A percentile compares a stretch with the other conserved stretches of the same genome.
These are phyloP conservation scores for Polypterus bichir DNA, from an alignment of 2,113 vertebrate species.

Conservation along the genomic window DNA sequence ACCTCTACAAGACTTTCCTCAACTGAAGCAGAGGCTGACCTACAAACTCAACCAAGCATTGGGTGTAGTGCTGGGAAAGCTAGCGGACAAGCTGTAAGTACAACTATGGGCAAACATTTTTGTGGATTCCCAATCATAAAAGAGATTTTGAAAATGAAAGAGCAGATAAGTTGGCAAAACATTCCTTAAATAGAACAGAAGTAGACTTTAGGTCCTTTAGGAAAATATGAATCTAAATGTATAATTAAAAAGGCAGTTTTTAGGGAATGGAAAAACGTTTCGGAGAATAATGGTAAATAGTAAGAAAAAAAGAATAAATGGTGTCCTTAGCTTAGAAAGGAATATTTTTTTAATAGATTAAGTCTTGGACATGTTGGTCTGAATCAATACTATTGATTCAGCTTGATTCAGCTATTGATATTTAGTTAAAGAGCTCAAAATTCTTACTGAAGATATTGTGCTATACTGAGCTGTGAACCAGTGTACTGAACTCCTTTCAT, in stretches of 20 bases:
- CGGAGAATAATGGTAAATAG: not conserved
- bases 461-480: too few relatives aligned
- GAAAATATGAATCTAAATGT: slow-evolving; percentile 20
- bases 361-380: too few relatives aligned
- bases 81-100: slow-evolving; percentile 59
- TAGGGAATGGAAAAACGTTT: slow-evolving; percentile 16
- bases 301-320: not conserved
- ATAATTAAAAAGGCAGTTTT: not conserved
- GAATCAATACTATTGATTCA: too few relatives aligned
- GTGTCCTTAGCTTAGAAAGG: too few relatives aligned
- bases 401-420: too few relatives aligned
- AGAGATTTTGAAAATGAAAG: not conserved
- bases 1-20: slow-evolving; percentile 45
- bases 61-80: slow-evolving; percentile 46
- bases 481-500: too few relatives aligned
- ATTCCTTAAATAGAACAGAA: slow-evolving; percentile 32
- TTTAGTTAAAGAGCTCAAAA: too few relatives aligned
- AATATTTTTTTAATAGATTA: too few relatives aligned
- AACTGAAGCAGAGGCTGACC: slow-evolving; percentile 48
- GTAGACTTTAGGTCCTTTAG: slow-evolving; percentile 22
- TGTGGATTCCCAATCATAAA: not conserved
- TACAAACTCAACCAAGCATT: slow-evolving; percentile 55
- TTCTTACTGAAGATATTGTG: too few relatives aligned
- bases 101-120: accelerated
- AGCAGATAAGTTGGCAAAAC: slow-evolving; percentile 29